Percentiles rank a stretch among this genome's conserved stretches.
Evolutionary conservation across 1,140 invertebrate species (phyloP).

Genomic region (Drosophila ficusphila): DNA sequence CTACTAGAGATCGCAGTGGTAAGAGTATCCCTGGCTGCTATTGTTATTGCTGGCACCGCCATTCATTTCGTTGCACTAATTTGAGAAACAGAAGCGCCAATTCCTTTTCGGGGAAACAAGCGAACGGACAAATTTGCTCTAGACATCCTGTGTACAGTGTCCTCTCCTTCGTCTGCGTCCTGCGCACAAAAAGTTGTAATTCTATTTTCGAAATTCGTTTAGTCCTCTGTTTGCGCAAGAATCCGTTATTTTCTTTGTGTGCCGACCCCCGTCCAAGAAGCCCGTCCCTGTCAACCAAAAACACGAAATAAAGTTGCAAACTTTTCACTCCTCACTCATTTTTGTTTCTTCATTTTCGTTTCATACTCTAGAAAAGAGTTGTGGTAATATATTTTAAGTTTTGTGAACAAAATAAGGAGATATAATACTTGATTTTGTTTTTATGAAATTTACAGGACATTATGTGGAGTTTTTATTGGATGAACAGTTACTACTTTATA

Average conservation of each 20-base stretch:
- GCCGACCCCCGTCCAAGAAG: background rate
- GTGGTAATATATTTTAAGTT: no score
- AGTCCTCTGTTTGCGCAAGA: conserved; percentile 78
- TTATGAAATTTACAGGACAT: no score
- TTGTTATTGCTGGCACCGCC: conserved; percentile 41
- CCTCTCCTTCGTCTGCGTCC: conserved; percentile 41
- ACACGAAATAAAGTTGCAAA: conserved; percentile 76
- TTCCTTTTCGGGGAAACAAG: conserved; percentile 36
- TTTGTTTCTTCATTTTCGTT: conserved; percentile 39
- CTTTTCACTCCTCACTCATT: conserved; percentile 49
- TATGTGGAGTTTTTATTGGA: no score
- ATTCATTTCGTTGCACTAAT: conserved; percentile 69
- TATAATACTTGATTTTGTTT: no score
- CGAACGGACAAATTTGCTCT: conserved; percentile 63
- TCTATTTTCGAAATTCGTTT: conserved; percentile 82
- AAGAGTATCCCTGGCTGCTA: conserved; percentile 41
- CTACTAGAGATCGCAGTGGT: no score
- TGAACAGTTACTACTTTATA: no score
- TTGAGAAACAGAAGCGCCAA: conserved; percentile 47
- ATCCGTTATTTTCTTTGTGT: conserved; percentile 77
- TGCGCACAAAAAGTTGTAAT: conserved; percentile 77
- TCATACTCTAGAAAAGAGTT: background rate
- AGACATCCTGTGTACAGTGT: conserved; percentile 43
- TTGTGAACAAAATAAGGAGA: no score
- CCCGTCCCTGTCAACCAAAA: conserved; percentile 25